Conservation (phyloP, 2,797 vertebrate genomes). For the Typhlichthys subterraneus region DNA sequence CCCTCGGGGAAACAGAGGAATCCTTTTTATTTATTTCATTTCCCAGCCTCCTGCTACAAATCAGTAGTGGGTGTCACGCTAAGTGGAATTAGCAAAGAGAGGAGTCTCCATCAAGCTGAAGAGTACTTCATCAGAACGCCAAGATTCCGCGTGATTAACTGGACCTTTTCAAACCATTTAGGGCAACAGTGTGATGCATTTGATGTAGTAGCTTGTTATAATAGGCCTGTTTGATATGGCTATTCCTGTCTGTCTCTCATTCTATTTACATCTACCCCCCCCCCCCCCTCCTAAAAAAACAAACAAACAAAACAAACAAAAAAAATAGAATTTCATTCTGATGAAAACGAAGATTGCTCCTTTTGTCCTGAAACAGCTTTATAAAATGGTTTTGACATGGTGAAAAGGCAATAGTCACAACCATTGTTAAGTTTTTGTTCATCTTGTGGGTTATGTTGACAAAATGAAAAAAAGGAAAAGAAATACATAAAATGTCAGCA, state of each 20-base stretch:
- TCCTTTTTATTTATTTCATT: slow-evolving; percentile 10
- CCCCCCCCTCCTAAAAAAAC: no score
- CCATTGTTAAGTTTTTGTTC: no score
- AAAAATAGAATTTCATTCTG: no score
- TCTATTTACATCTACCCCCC: neutral
- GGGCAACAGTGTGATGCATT: no score
- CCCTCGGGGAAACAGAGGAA: slow-evolving; percentile 51
- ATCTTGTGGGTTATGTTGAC: no score
- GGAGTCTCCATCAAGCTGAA: slow-evolving; percentile 56
- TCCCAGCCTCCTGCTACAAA: neutral
- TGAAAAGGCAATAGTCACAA: no score
- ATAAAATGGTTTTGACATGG: no score
- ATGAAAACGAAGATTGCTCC: no score
- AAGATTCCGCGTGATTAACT: slow-evolving; percentile 50
- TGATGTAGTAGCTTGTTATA: neutral
- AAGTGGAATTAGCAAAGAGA: slow-evolving; percentile 56
- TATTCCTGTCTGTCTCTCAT: neutral
- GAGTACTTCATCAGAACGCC: slow-evolving; percentile 61
- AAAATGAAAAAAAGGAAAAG: no score
- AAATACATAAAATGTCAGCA: no score
- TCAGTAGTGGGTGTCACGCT: slow-evolving; percentile 25
- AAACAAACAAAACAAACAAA: no score
- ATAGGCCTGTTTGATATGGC: neutral
- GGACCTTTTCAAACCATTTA: slow-evolving; percentile 19
- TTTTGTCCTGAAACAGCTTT: no score